phyloP scores from a whole-genome alignment of 2,113 vertebrate species.

The Romanogobio albipinnatus region DNA sequence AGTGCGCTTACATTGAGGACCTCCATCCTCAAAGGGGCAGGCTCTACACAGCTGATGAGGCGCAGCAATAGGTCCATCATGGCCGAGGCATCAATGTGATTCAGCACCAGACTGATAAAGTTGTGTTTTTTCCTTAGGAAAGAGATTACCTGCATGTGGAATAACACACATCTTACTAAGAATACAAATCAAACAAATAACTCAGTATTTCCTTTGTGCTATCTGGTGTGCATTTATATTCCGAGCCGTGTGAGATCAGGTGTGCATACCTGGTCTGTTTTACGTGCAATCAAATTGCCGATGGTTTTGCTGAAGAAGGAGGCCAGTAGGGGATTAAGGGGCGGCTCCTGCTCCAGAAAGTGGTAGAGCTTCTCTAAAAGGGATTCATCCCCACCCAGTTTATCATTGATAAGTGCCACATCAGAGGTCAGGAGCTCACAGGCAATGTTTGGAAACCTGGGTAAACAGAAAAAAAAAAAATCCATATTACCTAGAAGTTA shows the following conservation, averaged over 20 bases:
- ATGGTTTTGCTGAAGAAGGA: constrained; percentile 99
- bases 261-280: constrained; percentile 88
- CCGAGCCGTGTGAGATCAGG: background rate
- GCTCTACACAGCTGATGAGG: constrained; percentile 95
- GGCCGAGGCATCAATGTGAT: constrained; percentile 93
- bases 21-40: constrained; percentile 86
- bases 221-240: background rate
- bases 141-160: constrained; percentile 82
- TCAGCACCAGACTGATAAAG: constrained; percentile 89
- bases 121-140: constrained; percentile 91
- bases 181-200: background rate
- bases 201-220: background rate
- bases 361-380: constrained; percentile 88
- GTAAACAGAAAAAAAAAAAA: background rate
- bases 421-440: constrained; percentile 96
- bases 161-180: background rate
- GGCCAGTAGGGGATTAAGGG: constrained; percentile 93
- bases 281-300: constrained; percentile 92
- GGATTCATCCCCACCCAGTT: constrained; percentile 86
- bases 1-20: constrained; percentile 85
- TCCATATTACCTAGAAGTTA: background rate
- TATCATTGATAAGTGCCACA: constrained; percentile 92
- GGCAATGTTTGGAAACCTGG: constrained; percentile 91
- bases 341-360: constrained; percentile 90
- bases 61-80: constrained; percentile 97